Percentiles rank a stretch among this genome's conserved stretches.
phyloP scores from a whole-genome alignment of 1,140 invertebrate species.

The Microplitis mediator region DNA sequence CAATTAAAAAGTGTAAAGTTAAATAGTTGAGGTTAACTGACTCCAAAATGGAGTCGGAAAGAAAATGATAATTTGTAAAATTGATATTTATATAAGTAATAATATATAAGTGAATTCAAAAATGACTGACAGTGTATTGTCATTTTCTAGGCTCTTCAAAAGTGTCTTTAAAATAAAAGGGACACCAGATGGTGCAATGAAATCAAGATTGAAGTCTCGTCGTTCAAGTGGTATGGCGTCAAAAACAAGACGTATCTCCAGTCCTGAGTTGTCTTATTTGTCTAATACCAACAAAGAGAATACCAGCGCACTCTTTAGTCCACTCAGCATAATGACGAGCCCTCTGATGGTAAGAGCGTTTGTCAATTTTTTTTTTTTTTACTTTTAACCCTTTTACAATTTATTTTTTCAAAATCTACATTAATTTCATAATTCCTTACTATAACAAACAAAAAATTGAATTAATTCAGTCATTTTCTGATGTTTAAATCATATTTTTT shows the following conservation, averaged over 20 bases:
- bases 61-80: too few species aligned
- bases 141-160: slow-evolving; percentile 55
- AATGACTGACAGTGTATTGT: slow-evolving; percentile 18
- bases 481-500: too few species aligned
- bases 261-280: slow-evolving; percentile 36
- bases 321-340: slow-evolving; percentile 37
- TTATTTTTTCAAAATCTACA: not conserved
- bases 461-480: too few species aligned
- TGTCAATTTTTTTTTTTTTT: slow-evolving; percentile 6
- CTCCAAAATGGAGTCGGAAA: not conserved
- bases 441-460: too few species aligned
- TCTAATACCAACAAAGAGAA: slow-evolving; percentile 47
- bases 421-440: not conserved
- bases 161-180: slow-evolving; percentile 54
- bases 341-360: slow-evolving; percentile 47
- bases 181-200: slow-evolving; percentile 44
- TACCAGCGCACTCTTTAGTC: slow-evolving; percentile 37
- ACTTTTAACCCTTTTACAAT: not conserved
- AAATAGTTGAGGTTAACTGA: not conserved
- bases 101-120: too few species aligned
- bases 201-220: slow-evolving; percentile 33
- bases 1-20: too few species aligned
- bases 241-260: slow-evolving; percentile 28
- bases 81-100: not conserved
- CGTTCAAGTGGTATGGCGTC: slow-evolving; percentile 48